Base-by-base conservation (phyloP, 2,888 invertebrate genomes). In the Ischnura elegans region DNA sequence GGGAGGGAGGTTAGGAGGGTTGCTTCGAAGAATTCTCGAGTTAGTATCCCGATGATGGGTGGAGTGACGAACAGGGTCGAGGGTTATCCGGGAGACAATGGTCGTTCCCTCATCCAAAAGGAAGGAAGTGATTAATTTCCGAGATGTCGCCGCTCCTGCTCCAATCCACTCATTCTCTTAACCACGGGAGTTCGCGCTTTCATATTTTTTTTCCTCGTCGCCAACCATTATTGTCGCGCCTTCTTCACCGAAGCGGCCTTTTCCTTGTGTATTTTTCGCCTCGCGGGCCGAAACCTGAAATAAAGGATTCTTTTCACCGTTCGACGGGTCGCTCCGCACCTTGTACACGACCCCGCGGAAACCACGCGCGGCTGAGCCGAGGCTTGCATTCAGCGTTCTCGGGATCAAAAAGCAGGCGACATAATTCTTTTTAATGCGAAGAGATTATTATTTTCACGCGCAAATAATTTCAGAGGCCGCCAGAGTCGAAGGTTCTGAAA, bases 81-180 rank as follows among this genome's bases (percentile, higher is more conserved):
- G 43, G 61, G 43, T 51, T 36, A 42, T 36, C 16, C 51, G 13
- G 55, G 13, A 87, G 43, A 90, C 90, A 90, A 90, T 90, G 87
- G 61, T 61, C n/a, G n/a, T 51, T 90, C 42, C 43, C 42, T 36
- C 55, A 10, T 76, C 13, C 76, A 10, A n/a, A n/a, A 13, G 76
- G 90, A n/a, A 90, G 61, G 66, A 66, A 90, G 61, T 61, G 90
- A 90, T 90, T 90, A 90, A 43, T 90, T n/a, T 90, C 61, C 90
- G 61, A 90, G 55, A 61, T 21, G 90, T 61, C 43, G 43, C n/a
- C 61, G n/a, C 61, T 61, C 25, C 46, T n/a, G 86, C 25, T 76
- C n/a, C 76, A 76, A 21, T 76, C 76, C 36, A 76, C 76, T 76
- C 76, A 76, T 76, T 76, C 76, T 36, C 76, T 86, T 45, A 42